Evolutionary conservation across 2,888 invertebrate genomes (phyloP), one percentile per base, ranked within the genome.

Genomic region (Andrena praecox): DNA sequence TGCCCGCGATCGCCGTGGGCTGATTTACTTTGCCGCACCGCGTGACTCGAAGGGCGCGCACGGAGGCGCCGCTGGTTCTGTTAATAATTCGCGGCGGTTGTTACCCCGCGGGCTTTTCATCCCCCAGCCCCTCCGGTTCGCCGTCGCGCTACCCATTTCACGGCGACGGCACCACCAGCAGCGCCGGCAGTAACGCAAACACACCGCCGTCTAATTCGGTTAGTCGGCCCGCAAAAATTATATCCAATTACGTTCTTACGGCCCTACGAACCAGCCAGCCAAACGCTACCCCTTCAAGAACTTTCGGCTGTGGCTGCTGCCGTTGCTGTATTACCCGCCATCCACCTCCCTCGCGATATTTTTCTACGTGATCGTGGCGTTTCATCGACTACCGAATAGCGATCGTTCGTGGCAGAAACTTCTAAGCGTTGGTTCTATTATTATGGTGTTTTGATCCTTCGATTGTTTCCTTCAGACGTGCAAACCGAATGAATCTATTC

Each of bases 151-250:
- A 64, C 77, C 81, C 80, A 59, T 78, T 74, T 77, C 80, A 62
- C 79, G 85, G 66, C 64, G 73, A 84, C 78, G 78, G 70, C 71
- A 78, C 68, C 76, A 77, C 67, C 78, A 73, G 73, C 81, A 75
- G 74, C 78, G 82, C 84, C 84, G 82, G 85, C 82, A 86, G 85
- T 87, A 90, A 87, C 87, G 89, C 89, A 90, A 90, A 91, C 90
- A 90, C 85, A 87, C 86, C 82, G 79, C 84, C 87, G 84, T 73
- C 89, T 91, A 91, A 91, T 91, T 91, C 91, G 90, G 87, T 92
- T 91, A 90, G 89, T 87, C 86, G 88, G 85, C 76, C 87, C 89
- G 85, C 89, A 91, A 91, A 91, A 91, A 92, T 92, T 90, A 91
- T 90, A 92, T 90, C 89, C 89, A 92, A 92, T 91, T 92, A 91